Evolutionary conservation across 2,888 invertebrate genomes (phyloP).

Genomic region (Eupeodes latifasciatus): DNA sequence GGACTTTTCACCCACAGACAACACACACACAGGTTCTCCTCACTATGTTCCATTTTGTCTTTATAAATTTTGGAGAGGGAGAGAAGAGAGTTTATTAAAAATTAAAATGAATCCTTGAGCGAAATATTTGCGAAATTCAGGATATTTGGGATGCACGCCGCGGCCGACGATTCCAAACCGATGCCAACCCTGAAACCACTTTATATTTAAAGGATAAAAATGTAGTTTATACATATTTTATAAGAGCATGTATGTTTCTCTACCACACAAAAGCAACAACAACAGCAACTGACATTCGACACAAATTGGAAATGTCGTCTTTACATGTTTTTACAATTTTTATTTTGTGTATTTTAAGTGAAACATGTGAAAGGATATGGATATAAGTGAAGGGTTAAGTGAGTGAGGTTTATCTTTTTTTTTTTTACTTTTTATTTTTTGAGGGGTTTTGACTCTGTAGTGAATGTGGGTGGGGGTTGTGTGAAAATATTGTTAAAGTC

Average conservation of each 20-base stretch:
- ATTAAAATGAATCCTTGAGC: slow-evolving; percentile 73
- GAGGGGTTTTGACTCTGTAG: too few relatives aligned
- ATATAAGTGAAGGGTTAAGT: slow-evolving; percentile 63
- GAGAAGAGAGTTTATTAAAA: slow-evolving; percentile 63
- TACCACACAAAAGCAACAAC: neutral
- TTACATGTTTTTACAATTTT: slow-evolving; percentile 61
- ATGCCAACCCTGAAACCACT: slow-evolving; percentile 58
- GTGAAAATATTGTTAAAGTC: slow-evolving; percentile 51
- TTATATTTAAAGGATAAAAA: slow-evolving; percentile 74
- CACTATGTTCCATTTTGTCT: slow-evolving; percentile 1
- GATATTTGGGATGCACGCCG: slow-evolving; percentile 38
- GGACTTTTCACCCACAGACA: slow-evolving; percentile 44
- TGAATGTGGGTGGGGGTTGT: slow-evolving; percentile 7
- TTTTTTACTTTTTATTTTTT: neutral
- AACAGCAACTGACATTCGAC: slow-evolving; percentile 45
- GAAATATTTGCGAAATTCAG: slow-evolving; percentile 68
- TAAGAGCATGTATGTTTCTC: slow-evolving; percentile 4
- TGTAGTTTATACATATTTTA: slow-evolving; percentile 74
- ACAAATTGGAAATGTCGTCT: slow-evolving; percentile 76
- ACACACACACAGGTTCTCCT: neutral
- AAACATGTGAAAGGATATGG: slow-evolving; percentile 37
- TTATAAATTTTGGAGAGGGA: slow-evolving; percentile 17
- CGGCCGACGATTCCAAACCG: neutral
- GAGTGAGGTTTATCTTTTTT: neutral
- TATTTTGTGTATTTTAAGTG: slow-evolving; percentile 36